These are phyloP conservation scores for Pterocles gutturalis DNA, from an alignment of 2,113 vertebrate species.

Conservation along the genomic window DNA sequence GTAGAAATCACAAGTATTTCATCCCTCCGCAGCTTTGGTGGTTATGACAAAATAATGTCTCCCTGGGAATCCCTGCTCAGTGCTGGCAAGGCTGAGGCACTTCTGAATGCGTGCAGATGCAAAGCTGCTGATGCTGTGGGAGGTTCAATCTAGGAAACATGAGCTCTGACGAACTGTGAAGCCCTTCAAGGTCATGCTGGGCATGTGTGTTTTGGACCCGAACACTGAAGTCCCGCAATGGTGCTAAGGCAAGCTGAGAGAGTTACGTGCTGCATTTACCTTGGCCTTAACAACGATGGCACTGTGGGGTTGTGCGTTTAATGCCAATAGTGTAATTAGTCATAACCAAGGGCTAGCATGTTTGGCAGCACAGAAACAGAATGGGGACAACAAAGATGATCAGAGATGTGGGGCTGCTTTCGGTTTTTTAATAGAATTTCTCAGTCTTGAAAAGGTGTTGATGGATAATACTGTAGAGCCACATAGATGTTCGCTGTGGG, in stretches of 20 bases:
- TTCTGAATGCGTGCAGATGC: background rate
- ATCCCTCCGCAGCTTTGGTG: background rate
- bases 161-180: background rate
- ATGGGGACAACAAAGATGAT: background rate
- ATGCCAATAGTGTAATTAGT: background rate
- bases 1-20: background rate
- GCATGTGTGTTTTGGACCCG: background rate
- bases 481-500: background rate
- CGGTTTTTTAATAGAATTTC: background rate
- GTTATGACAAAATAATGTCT: background rate
- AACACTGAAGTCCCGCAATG: background rate
- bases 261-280: background rate
- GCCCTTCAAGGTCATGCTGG: background rate
- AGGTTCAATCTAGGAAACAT: background rate
- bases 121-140: background rate
- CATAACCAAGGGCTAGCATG: rapidly evolving
- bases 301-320: background rate
- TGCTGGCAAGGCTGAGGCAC: background rate
- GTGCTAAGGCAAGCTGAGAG: background rate
- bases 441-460: background rate
- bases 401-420: background rate
- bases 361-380: background rate
- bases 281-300: background rate
- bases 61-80: background rate
- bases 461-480: background rate